These are phyloP conservation scores for Pachymerium ferrugineum DNA, from an alignment of 2,888 invertebrate genomes.

Conservation along the genomic window DNA sequence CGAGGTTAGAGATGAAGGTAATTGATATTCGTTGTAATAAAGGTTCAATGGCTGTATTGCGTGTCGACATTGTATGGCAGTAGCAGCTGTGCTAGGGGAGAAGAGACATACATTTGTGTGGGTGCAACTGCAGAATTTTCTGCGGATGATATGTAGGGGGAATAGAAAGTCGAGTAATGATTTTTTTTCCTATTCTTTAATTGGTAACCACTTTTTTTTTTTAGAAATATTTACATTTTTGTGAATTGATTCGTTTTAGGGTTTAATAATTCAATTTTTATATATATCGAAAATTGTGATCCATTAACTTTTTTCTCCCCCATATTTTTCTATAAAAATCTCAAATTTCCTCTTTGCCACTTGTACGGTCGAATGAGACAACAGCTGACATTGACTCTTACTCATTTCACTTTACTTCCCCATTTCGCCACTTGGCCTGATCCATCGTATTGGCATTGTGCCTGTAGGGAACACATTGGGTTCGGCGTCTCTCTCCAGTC, in stretches of 20 bases:
- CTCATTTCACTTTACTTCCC: background rate
- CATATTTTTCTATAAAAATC: no score
- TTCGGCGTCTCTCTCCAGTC: constrained; percentile 4
- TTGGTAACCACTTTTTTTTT: background rate
- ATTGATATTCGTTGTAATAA: constrained; percentile 25
- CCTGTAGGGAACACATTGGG: constrained; percentile 17
- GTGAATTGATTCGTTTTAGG: background rate
- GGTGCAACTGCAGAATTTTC: background rate
- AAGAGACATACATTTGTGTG: background rate
- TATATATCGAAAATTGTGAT: background rate
- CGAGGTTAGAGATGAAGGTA: background rate
- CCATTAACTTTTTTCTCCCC: no score
- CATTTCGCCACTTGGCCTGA: background rate
- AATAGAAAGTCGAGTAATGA: background rate
- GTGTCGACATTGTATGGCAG: constrained; percentile 9
- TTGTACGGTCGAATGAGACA: background rate
- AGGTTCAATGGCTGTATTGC: constrained; percentile 25
- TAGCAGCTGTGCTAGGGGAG: constrained; percentile 7
- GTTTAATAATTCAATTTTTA: no score
- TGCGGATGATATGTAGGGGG: background rate
- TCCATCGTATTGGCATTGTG: constrained; percentile 20
- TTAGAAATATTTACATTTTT: background rate
- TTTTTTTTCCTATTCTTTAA: background rate
- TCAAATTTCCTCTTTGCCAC: background rate
- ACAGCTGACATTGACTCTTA: constrained; percentile 4